Evolutionary conservation across 1,140 invertebrate genomes (phyloP), one percentile per base, ranked within the genome.

Genomic region (Halesus radiatus): DNA sequence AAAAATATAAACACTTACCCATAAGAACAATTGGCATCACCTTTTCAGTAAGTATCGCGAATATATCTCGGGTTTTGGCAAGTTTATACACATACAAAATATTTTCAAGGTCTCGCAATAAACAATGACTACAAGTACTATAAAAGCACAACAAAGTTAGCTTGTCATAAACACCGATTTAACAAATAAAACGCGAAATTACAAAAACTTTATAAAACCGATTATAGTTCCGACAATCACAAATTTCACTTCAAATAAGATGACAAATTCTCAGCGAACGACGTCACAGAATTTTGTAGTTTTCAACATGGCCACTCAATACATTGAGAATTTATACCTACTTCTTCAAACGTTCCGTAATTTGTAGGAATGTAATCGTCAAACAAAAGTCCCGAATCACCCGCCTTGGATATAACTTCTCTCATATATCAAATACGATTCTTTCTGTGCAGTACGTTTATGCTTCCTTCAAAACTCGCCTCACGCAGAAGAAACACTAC

Each of bases 301-400:
- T 80, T 80, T 80, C 79, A 80, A 80, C 79, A 80, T 80, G 79
- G 79, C 79, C 73, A 80, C 79, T 76, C 78, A 78, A 79, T 79
- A 79, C 77, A 79, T 72, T 72, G 77, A 64, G 29, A 56, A 53
- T 79, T 66, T 45, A 60, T 45, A 58, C 29, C 29, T 54, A n/a
- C 50, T 66, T 66, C 62, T 32, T n/a, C 62, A 66, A 66, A 60
- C 8, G 18, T 60, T 20, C n/a, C 23, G 56, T 22, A 60, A 23
- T 60, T 60, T 60, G 23, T 23, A 16, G 56, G 18, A 10, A 22
- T 60, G 23, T 60, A 18, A 18, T 22, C 18, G 37, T 45, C 37
- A 45, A 60, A 60, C 22, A 60, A 60, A 20, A 60, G 23, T 20
- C 1, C 56, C 7, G 5, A 60, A 60, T 60, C 56, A 60, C 22